Evolutionary conservation across 2,888 invertebrate genomes (phyloP), one percentile per base, ranked within the genome.

Genomic region (Dicroscelio sp.): DNA sequence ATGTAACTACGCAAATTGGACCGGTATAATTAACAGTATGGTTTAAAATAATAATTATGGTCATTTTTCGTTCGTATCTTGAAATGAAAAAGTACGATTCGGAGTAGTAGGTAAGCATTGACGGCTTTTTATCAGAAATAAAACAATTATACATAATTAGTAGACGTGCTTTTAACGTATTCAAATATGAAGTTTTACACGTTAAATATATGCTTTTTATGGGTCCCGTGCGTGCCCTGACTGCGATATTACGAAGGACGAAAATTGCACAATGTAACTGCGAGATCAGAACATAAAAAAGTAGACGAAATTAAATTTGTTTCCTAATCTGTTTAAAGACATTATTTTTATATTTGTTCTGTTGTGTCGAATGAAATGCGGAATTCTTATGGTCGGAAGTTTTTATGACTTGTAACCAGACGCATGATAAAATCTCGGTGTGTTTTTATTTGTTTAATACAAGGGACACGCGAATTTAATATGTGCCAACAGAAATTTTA

Each of bases 161-260:
- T 73, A 31, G 52, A 52, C 31, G 31, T 30, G 52, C 73, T 73
- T 73, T 48, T 52, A 73, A 48, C 55, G 73, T 31, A 55, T 73
- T 73, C 52, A 52, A 73, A 73, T 43, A 31, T 73, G 55, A 48
- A 52, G 30, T 52, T 73, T 73, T 73, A 73, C 73, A 73, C 55
- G 33, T 31, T 73, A 52, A 73, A 55, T 52, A 31, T 73, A 52
- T 55, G 73, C 73, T 73, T 73, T 73, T 73, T 52, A 73, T 31
- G 73, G 31, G 55, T 73, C 73, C 73, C 33, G 73, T 27, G 73
- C 73, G 73, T 73, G 73, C 52, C 43, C 52, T 55, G 73, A 73
- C 52, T 73, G 38, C 73, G 55, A 27, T 55, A 73, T 31, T 52
- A 52, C 31, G 55, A 31, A n/a, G 31, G 55, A 31, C 31, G 4